phyloP scores from a whole-genome alignment of 2,888 invertebrate species.

The Amiota minor region DNA sequence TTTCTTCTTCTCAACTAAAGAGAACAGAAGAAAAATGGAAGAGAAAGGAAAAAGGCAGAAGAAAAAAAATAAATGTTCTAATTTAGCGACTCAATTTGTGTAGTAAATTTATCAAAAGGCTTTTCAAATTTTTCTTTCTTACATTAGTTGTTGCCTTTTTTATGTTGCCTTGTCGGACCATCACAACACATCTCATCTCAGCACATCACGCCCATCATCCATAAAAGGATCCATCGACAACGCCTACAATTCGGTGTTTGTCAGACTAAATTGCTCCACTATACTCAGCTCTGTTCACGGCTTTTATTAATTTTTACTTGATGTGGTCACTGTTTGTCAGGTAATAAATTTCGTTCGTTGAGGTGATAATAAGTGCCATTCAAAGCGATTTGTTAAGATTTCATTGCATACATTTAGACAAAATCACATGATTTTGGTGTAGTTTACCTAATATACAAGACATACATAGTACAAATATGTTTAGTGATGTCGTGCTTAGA shows the following conservation, averaged over 20 bases:
- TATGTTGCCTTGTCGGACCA: slow-evolving; percentile 26
- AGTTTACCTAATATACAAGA: too few species aligned
- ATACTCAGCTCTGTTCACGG: neutral
- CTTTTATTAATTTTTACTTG: slow-evolving; percentile 46
- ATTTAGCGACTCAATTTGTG: slow-evolving; percentile 67
- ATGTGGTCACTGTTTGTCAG: slow-evolving; percentile 55
- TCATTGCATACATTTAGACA: slow-evolving; percentile 58
- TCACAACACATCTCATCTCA: slow-evolving; percentile 17
- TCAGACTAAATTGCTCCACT: neutral
- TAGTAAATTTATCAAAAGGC: slow-evolving; percentile 67
- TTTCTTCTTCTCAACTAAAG: neutral
- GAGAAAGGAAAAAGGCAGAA: slow-evolving; percentile 41
- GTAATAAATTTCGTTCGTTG: slow-evolving; percentile 58
- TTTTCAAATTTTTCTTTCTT: slow-evolving; percentile 51
- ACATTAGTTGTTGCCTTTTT: slow-evolving; percentile 11
- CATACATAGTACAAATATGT: neutral
- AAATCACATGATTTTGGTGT: neutral
- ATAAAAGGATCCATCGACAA: slow-evolving; percentile 29
- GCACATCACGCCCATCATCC: slow-evolving; percentile 48
- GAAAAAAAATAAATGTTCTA: slow-evolving; percentile 65
- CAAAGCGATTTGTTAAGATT: slow-evolving; percentile 66
- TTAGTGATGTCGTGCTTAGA: slow-evolving; percentile 49
- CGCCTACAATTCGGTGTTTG: too few species aligned
- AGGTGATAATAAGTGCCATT: slow-evolving; percentile 68
- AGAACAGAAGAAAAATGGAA: slow-evolving; percentile 26